These are phyloP conservation scores for Chesias legatella DNA, from an alignment of 2,888 invertebrate genomes.

Conservation along the genomic window DNA sequence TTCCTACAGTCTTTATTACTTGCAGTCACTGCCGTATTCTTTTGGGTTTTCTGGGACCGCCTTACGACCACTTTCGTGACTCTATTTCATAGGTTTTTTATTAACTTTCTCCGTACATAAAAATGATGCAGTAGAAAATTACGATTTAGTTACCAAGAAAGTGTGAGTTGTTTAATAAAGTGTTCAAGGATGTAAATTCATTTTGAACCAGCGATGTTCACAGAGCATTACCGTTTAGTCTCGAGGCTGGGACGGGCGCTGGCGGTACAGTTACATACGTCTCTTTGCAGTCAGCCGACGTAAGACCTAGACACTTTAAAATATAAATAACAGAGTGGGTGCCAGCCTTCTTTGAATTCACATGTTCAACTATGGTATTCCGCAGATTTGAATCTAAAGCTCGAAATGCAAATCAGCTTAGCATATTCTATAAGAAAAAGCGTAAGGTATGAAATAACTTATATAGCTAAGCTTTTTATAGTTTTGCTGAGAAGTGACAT, in stretches of 20 bases:
- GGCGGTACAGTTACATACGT: constrained; percentile 41
- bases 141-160: constrained; percentile 9
- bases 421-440: constrained; percentile 45
- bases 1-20: constrained; percentile 41
- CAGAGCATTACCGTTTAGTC: constrained; percentile 44
- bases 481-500: no score
- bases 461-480: neutral
- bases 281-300: constrained; percentile 48
- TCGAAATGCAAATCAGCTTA: constrained; percentile 50
- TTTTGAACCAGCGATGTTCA: constrained; percentile 33
- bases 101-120: constrained; percentile 6
- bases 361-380: constrained; percentile 48
- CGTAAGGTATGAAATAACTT: constrained; percentile 35
- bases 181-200: constrained; percentile 31
- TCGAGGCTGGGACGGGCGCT: constrained; percentile 36
- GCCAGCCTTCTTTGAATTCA: constrained; percentile 56
- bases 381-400: constrained; percentile 53
- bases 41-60: constrained; percentile 5
- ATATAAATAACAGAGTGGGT: constrained; percentile 41
- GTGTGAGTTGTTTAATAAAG: constrained; percentile 18
- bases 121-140: constrained; percentile 2
- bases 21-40: constrained; percentile 22
- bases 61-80: neutral
- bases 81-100: neutral
- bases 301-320: constrained; percentile 44